Percentiles rank a stretch among this genome's conserved stretches.
Conservation (phyloP, 2,797 vertebrate genomes). For the Rhodeus uyekii region DNA sequence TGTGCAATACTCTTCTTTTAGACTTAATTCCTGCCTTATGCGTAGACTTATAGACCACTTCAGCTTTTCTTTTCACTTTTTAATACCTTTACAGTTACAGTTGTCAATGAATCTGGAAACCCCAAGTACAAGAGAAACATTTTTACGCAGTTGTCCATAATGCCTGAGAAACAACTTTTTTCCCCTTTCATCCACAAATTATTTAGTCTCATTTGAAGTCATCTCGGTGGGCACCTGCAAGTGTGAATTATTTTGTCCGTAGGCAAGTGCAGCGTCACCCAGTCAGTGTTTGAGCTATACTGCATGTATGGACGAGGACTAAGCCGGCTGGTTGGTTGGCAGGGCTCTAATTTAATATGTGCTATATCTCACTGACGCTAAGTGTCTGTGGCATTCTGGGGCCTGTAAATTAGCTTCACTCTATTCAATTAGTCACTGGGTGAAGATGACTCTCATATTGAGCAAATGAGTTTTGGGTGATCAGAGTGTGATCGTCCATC, state of each 20-base stretch:
- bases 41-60: conserved; percentile 4
- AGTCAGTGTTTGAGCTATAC: conserved; percentile 25
- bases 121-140: not conserved
- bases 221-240: conserved; percentile 14
- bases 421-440: conserved; percentile 65
- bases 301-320: conserved; percentile 4
- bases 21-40: not conserved
- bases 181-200: not conserved
- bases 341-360: conserved; percentile 59
- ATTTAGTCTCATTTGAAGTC: conserved; percentile 29
- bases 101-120: conserved; percentile 2
- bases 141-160: conserved; percentile 1
- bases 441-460: conserved; percentile 50
- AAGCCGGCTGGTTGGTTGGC: conserved; percentile 41
- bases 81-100: not conserved
- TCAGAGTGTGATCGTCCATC: conserved; percentile 44
- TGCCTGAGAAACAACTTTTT: not conserved
- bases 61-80: conserved; percentile 1
- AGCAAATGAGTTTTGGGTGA: conserved; percentile 39
- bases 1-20: conserved; percentile 10
- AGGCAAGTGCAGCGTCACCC: conserved; percentile 23
- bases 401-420: conserved; percentile 60
- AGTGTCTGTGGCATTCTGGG: conserved; percentile 58
- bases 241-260: conserved; percentile 33
- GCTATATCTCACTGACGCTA: conserved; percentile 58